phyloP scores from a whole-genome alignment of 2,888 invertebrate genomes.

The Drosophila melanosoma region DNA sequence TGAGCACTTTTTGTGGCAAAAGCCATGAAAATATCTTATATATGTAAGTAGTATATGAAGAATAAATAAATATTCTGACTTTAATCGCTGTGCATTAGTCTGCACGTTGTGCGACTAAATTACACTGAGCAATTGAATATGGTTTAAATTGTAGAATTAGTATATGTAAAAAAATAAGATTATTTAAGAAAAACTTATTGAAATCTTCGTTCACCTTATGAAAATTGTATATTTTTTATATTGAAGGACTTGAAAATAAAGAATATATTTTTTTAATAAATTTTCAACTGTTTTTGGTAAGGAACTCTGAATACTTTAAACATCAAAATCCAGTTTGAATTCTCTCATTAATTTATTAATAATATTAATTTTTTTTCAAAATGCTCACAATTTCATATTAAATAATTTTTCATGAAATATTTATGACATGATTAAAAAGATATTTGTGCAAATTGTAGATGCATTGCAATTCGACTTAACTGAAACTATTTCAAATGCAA shows the following conservation, averaged over 20 bases:
- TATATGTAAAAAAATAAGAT: background rate
- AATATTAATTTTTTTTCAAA: background rate
- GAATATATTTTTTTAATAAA: background rate
- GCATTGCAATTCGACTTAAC: conserved; percentile 7
- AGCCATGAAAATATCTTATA: conserved; percentile 11
- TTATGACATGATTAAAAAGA: background rate
- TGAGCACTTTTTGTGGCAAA: conserved; percentile 2
- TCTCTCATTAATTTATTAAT: background rate
- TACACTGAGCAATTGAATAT: background rate
- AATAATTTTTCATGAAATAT: background rate
- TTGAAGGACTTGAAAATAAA: background rate
- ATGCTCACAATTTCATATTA: background rate
- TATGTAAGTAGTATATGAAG: conserved; percentile 17
- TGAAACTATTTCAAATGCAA: background rate
- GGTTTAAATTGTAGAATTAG: conserved; percentile 9
- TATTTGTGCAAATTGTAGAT: conserved; percentile 19
- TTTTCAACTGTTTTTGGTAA: accelerated
- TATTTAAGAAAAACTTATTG: background rate
- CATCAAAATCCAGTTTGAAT: background rate
- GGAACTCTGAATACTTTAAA: background rate
- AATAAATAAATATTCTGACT: conserved; percentile 38
- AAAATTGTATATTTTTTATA: background rate
- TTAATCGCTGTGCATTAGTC: conserved; percentile 76
- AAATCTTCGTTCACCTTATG: background rate
- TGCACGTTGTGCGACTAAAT: conserved; percentile 42